Evolutionary conservation across 2,888 invertebrate genomes (phyloP), one percentile per base, ranked within the genome.

Genomic region (Chrysomela aeneicollis): DNA sequence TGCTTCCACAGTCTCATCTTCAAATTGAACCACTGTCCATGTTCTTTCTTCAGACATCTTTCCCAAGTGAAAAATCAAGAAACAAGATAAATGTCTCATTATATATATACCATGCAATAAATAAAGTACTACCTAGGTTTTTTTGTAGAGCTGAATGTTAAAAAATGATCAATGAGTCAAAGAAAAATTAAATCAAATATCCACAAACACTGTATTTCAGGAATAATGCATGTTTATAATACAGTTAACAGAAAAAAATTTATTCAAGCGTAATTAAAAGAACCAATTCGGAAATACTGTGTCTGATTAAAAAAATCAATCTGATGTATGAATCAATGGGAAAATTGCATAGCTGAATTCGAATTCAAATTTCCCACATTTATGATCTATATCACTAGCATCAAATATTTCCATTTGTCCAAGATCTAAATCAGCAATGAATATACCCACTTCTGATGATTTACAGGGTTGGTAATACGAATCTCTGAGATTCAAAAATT

Each of bases 401-500:
- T 51, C 26, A n/a, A 51, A 51, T 51, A 51, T 51, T 51, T 26
- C 51, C 51, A 51, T 26, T 8, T 21, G 51, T 51, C 26, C 51
- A 51, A 51, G 51, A 51, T 51, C 51, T 50, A 50, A 18, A 50
- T 50, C 50, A 50, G 50, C 50, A 50, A 50, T 50, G n/a, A 51
- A 51, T 49, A 51, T 51, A 8, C 30, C 51, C n/a, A 26, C 22
- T 51, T 51, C 51, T 49, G 50, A 50, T 50, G 50, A 50, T 50
- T 50, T 50, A 50, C 50, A 50, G 21, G 50, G 50, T 21, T 50
- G 50, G 50, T 50, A 19, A 50, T 19, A 50, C 18, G 19, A 50
- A 50, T 50, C 50, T 50, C 50, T 50, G 50, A 57, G n/a, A 57
- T 57, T 57, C n/a, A 22, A 46, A 57, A 57, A 22, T 57, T 57